A percentile compares a stretch with the other conserved stretches of the same genome.
Conservation (phyloP, 2,797 vertebrate species). For the Macropodus opercularis region DNA sequence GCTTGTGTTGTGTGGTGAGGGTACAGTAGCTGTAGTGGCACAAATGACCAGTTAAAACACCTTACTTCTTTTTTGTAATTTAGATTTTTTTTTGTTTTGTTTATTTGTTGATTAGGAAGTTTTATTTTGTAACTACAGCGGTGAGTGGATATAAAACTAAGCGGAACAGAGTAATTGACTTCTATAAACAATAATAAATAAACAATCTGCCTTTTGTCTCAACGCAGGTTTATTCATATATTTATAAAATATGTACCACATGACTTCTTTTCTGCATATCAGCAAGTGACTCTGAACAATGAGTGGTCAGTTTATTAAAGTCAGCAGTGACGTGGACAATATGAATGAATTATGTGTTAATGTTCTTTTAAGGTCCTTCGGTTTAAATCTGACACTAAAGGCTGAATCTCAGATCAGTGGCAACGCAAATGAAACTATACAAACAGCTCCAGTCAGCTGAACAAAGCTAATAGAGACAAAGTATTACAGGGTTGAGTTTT, state of each 20-base stretch:
- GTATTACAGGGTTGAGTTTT: constrained; percentile 10
- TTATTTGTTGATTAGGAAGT: constrained; percentile 35
- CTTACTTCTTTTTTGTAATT: constrained; percentile 32
- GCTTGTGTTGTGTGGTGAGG: too few relatives aligned
- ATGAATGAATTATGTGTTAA: constrained; percentile 25
- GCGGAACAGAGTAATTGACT: constrained; percentile 15
- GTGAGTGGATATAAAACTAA: constrained; percentile 30
- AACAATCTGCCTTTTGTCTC: not conserved
- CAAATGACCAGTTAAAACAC: constrained; percentile 50
- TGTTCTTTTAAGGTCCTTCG: constrained; percentile 19
- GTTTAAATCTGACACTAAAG: constrained; percentile 1
- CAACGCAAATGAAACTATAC: constrained; percentile 23
- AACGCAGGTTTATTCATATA: not conserved
- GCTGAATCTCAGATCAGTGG: constrained; percentile 10
- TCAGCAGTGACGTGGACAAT: constrained; percentile 19
- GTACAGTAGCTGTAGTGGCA: constrained; percentile 41
- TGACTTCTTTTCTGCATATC: constrained; percentile 19
- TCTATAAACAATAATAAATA: too few relatives aligned
- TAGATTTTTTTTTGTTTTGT: too few relatives aligned
- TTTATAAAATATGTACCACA: constrained; percentile 27
- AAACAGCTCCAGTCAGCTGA: constrained; percentile 37
- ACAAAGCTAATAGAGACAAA: constrained; percentile 39
- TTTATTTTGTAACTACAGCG: constrained; percentile 14
- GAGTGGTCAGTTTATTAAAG: not conserved
- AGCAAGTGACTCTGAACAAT: not conserved